Conservation (phyloP, 1,140 invertebrate species). For the Diprion similis region DNA sequence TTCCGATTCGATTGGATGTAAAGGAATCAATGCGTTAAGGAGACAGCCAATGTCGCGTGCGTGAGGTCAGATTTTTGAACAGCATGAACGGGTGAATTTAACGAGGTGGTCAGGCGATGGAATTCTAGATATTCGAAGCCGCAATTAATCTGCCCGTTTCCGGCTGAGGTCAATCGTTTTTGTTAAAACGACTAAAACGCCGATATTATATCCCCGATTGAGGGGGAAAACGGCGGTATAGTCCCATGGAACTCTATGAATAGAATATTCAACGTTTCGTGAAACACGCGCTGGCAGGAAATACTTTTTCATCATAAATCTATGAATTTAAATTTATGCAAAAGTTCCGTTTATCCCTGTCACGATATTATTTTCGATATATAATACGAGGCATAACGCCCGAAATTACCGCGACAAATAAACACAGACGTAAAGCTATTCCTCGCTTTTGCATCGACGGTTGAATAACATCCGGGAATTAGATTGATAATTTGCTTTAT, state of each 20-base stretch:
- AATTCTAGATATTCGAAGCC: not conserved
- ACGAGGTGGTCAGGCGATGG: not conserved
- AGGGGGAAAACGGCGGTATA: not conserved
- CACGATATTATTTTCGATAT: not conserved
- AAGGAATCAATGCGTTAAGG: not conserved
- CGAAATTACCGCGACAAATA: not conserved
- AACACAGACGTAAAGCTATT: not conserved
- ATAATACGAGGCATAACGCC: not conserved
- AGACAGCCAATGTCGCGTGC: not conserved
- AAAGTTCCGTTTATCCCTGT: conserved; percentile 2
- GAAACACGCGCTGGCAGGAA: not conserved
- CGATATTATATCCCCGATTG: not conserved
- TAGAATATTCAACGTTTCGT: conserved; percentile 7
- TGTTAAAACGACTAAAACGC: not conserved
- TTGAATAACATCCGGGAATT: not conserved
- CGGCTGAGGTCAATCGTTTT: not conserved
- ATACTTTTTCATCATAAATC: conserved; percentile 1
- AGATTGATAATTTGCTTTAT: too few species aligned
- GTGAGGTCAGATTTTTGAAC: not conserved
- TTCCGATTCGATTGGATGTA: too few species aligned
- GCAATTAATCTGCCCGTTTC: not conserved
- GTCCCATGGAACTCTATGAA: not conserved
- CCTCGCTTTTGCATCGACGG: not conserved
- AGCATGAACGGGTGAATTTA: not conserved
- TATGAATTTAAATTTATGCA: conserved; percentile 6